These are phyloP conservation scores for Melinopterus prodromus DNA, from an alignment of 2,888 invertebrate genomes.

Conservation along the genomic window DNA sequence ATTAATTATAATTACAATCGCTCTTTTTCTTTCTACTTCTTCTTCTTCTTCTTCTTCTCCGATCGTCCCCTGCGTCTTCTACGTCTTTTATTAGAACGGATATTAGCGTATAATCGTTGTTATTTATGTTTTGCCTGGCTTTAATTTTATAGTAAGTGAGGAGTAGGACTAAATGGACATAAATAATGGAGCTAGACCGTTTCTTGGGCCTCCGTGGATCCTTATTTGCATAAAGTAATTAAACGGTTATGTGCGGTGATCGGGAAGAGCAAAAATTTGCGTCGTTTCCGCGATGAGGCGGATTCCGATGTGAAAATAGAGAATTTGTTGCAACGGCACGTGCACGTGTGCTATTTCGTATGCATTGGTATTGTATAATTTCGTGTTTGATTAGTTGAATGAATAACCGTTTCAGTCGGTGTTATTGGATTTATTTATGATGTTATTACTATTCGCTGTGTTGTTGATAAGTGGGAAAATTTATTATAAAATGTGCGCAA, in stretches of 20 bases:
- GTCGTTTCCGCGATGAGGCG: neutral
- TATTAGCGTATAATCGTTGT: conserved; percentile 35
- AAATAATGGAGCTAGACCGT: conserved; percentile 22
- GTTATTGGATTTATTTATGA: neutral
- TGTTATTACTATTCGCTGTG: neutral
- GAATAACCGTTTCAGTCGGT: neutral
- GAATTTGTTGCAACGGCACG: neutral
- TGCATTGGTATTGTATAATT: neutral
- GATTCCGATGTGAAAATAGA: neutral
- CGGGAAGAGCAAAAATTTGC: neutral
- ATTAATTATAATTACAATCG: conserved; percentile 42
- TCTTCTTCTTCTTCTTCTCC: neutral
- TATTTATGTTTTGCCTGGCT: conserved; percentile 31
- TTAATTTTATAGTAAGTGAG: conserved; percentile 23
- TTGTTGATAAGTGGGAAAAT: no score
- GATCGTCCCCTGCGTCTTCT: neutral
- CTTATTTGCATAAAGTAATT: conserved; percentile 16
- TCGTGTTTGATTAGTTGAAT: neutral
- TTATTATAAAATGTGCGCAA: no score
- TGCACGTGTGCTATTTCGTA: neutral
- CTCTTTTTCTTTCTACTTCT: conserved; percentile 30
- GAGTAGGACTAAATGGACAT: conserved; percentile 22
- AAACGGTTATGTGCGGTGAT: neutral
- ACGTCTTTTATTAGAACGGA: conserved; percentile 38
- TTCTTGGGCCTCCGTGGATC: neutral